A percentile compares a stretch with the other conserved stretches of the same genome.
phyloP scores from a whole-genome alignment of 2,113 vertebrate genomes.

The Polypterus bichir region DNA sequence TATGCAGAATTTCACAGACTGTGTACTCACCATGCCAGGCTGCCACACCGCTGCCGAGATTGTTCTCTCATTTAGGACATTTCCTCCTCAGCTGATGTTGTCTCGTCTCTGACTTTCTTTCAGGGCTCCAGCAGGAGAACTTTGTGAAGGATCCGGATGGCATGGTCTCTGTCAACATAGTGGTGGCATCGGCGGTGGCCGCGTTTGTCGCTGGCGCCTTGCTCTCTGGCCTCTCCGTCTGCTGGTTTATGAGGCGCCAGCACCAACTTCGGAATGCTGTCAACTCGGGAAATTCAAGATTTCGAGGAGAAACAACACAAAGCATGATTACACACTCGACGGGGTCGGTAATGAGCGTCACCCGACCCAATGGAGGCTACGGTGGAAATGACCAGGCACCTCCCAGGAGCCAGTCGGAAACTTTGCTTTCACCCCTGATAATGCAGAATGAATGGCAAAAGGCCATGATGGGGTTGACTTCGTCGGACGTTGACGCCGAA shows the following conservation, averaged over 20 bases:
- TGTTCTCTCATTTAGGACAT: not conserved
- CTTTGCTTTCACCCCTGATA: constrained; percentile 57
- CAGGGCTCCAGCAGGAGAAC: constrained; percentile 77
- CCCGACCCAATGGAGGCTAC: constrained; percentile 51
- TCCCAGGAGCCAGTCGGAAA: constrained; percentile 45
- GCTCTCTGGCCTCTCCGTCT: constrained; percentile 82
- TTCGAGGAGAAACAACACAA: constrained; percentile 74
- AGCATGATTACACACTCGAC: constrained; percentile 68
- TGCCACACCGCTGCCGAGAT: not conserved
- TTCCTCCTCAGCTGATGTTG: not conserved
- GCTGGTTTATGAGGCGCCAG: constrained; percentile 85
- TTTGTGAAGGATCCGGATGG: constrained; percentile 79
- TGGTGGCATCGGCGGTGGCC: constrained; percentile 83
- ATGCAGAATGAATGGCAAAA: constrained; percentile 79
- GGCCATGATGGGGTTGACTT: constrained; percentile 45
- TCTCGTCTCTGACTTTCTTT: constrained; percentile 1
- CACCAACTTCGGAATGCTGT: constrained; percentile 52
- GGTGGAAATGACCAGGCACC: constrained; percentile 40
- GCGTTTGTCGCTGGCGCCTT: constrained; percentile 84
- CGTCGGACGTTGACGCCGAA: constrained; percentile 68
- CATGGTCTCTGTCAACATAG: constrained; percentile 80
- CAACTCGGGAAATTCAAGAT: constrained; percentile 47
- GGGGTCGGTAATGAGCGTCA: constrained; percentile 82
- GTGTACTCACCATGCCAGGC: too few species aligned
- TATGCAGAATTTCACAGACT: not conserved